Conservation (phyloP, 1,140 invertebrate species). For the Drosophila albomicans region DNA sequence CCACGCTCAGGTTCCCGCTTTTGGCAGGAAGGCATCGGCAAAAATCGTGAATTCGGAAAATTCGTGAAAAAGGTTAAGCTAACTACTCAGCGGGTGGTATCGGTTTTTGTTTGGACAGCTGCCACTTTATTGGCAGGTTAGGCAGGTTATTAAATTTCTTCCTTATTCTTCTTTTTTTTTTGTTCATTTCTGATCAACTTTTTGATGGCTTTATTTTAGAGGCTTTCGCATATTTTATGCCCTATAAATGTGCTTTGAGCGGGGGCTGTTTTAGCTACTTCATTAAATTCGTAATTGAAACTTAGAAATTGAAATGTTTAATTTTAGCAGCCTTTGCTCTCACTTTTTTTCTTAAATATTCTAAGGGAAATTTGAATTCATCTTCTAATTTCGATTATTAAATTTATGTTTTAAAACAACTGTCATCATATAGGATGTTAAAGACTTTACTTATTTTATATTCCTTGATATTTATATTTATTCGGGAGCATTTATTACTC, state of each 20-base stretch:
- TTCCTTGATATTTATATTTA: too few species aligned
- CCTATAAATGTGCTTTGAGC: not conserved
- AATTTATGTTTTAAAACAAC: too few species aligned
- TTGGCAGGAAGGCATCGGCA: slow-evolving; percentile 27
- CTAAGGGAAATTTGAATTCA: not conserved
- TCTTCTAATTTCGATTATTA: not conserved
- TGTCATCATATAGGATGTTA: too few species aligned
- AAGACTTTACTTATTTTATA: too few species aligned
- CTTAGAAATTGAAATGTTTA: too few species aligned
- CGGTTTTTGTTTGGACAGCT: slow-evolving; percentile 73
- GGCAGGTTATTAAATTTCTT: slow-evolving; percentile 73
- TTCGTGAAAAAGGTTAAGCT: slow-evolving; percentile 65
- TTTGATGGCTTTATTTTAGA: slow-evolving; percentile 71
- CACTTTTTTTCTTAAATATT: too few species aligned
- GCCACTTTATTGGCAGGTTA: slow-evolving; percentile 73
- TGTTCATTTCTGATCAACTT: slow-evolving; percentile 51
- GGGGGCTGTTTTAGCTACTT: not conserved
- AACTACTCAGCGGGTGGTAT: slow-evolving; percentile 47
- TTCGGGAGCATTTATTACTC: too few species aligned
- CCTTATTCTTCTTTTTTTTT: slow-evolving; percentile 21
- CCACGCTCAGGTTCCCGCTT: slow-evolving; percentile 67
- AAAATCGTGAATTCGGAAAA: slow-evolving; percentile 8
- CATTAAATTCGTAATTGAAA: not conserved
- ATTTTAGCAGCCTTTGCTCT: too few species aligned
- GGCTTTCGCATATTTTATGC: slow-evolving; percentile 2